phyloP scores from a whole-genome alignment of 1,140 invertebrate genomes.

The Mamestra configurata region DNA sequence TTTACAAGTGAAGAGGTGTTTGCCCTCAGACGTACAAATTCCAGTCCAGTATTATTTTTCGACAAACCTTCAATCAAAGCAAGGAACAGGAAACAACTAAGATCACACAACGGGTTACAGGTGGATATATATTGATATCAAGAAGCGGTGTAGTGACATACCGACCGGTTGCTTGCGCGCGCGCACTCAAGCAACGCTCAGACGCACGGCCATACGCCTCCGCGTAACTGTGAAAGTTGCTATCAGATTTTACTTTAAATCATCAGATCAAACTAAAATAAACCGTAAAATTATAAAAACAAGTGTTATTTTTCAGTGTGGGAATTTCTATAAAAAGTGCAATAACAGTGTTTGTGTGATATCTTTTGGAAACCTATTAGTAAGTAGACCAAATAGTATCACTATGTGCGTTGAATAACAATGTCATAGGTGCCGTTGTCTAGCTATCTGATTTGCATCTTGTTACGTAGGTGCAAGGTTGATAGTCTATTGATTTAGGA shows the following conservation, averaged over 20 bases:
- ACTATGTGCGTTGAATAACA: constrained; percentile 18
- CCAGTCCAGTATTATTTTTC: no score
- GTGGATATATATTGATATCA: no score
- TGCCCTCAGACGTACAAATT: no score
- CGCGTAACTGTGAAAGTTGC: not conserved
- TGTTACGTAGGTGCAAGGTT: not conserved
- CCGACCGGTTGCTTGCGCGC: constrained; percentile 9
- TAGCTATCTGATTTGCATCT: not conserved
- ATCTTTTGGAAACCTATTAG: constrained; percentile 11
- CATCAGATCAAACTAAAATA: not conserved
- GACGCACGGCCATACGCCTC: constrained; percentile 25
- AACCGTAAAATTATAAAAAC: not conserved
- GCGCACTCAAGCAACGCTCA: constrained; percentile 15
- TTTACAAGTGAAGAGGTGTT: no score
- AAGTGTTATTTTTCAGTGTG: constrained; percentile 23
- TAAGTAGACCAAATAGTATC: constrained; percentile 38
- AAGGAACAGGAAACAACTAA: no score
- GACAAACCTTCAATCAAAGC: no score
- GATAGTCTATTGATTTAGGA: constrained; percentile 1
- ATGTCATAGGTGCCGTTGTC: no score
- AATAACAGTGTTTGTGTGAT: not conserved
- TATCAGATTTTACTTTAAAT: not conserved
- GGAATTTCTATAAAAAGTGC: not conserved
- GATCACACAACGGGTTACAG: no score
- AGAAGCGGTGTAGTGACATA: not conserved